Conservation (phyloP, 2,888 invertebrate genomes). For the Caenorhabditis sp. region DNA sequence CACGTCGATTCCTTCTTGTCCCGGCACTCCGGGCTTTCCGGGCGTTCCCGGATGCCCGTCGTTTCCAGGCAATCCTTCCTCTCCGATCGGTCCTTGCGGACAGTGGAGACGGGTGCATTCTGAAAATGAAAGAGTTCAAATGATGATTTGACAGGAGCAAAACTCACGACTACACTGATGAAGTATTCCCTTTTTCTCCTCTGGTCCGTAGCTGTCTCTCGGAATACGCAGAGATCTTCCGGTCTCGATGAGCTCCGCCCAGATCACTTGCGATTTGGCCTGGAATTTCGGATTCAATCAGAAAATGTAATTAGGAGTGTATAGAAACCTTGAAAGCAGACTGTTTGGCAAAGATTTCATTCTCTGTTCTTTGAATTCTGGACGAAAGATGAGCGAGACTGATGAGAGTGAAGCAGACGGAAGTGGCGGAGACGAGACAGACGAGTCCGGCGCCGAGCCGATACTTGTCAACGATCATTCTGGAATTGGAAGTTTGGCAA, state of each 20-base stretch:
- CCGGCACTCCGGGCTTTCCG: constrained; percentile 67
- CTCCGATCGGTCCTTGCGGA: constrained; percentile 68
- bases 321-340: constrained; percentile 35
- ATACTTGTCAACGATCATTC: constrained; percentile 27
- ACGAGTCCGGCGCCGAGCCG: constrained; percentile 24
- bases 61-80: constrained; percentile 67
- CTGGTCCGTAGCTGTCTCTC: constrained; percentile 44
- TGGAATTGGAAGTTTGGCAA: not conserved
- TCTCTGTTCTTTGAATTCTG: constrained; percentile 27
- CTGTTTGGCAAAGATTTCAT: constrained; percentile 46
- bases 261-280: constrained; percentile 60
- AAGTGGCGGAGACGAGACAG: constrained; percentile 15
- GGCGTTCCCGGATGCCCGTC: constrained; percentile 72
- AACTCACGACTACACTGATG: constrained; percentile 68
- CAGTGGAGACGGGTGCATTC: constrained; percentile 72
- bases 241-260: constrained; percentile 61
- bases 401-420: constrained; percentile 20
- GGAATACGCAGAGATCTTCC: constrained; percentile 57
- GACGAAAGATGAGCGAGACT: not conserved
- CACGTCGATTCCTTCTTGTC: constrained; percentile 63
- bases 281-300: constrained; percentile 7
- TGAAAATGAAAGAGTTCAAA: constrained; percentile 20
- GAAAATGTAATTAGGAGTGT: too few relatives aligned
- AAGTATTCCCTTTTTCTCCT: constrained; percentile 58
- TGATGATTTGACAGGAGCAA: not conserved